Evolutionary conservation across 1,140 invertebrate species (phyloP), one percentile per base, ranked within the genome.

Genomic region (Scaptomyza montana): DNA sequence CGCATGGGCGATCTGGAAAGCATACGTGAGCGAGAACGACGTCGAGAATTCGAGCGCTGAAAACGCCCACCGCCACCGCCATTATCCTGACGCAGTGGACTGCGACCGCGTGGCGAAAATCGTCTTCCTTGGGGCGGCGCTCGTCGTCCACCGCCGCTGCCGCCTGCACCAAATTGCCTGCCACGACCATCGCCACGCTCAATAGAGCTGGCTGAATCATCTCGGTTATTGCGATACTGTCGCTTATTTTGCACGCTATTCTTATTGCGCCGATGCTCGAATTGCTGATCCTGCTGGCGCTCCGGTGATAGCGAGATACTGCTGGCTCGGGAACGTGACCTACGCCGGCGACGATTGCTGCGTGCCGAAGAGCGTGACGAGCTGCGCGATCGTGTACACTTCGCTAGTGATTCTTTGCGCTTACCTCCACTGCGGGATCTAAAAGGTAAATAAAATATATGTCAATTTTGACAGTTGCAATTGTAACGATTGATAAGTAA

Each of bases 171-270:
- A 10, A 78, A 77, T 47, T 90, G 84, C 13, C 89, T 57, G 10
- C 62, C 76, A 10, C 82, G 78, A 39, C 71, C 82, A 25, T 76
- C 72, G 13, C 86, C 85, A 0, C 71, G 78, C 51, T 92, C 90
- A 92, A 75, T 93, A 74, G 91, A 92, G 75, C 95, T 96, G 51
- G 94, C 95, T 0, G 95, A 96, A 30, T 95, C 95, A 73, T 96
- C 95, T 47, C 96, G 96, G 82, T 97, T 97, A 54, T 97, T 97
- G 8, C 97, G 94, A 84, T 98, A 98, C 56, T 97, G 97, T 25
- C 97, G 93, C 75, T 96, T 96, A 45, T 96, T 96, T 84, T 97
- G 96, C 7, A 97, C 94, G 51, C 95, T 96, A 69, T 96, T 94
- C 80, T 96, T 96, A 77, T 96, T 96, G 73, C 95, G 95, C 5